Evolutionary conservation across 2,888 invertebrate species (phyloP).

Genomic region (Piscicola geometra): DNA sequence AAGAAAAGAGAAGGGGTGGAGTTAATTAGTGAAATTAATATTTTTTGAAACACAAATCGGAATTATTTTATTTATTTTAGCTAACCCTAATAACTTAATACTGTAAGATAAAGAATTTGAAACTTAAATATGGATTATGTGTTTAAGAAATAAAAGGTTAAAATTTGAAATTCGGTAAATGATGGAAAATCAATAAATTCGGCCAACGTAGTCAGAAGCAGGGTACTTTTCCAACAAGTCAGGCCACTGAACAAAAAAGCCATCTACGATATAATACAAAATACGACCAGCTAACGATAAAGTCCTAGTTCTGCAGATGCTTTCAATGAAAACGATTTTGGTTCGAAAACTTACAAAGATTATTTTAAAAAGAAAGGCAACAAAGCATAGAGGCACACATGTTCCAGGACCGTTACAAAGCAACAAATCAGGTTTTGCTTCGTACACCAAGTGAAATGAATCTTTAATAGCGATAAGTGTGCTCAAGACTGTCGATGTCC

Average conservation of each 20-base stretch:
- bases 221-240: slow-evolving; percentile 66
- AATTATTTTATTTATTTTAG: too few species aligned
- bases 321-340: slow-evolving; percentile 85
- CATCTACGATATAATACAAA: slow-evolving; percentile 72
- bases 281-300: slow-evolving; percentile 85
- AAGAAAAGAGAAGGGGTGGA: too few species aligned
- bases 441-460: slow-evolving; percentile 67
- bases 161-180: too few species aligned
- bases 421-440: slow-evolving; percentile 72
- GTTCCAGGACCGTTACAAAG: slow-evolving; percentile 94
- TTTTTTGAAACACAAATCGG: too few species aligned
- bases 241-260: slow-evolving; percentile 89
- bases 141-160: too few species aligned
- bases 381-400: slow-evolving; percentile 81
- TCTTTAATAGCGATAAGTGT: slow-evolving; percentile 70
- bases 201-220: slow-evolving; percentile 72
- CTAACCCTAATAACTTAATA: too few species aligned
- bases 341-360: slow-evolving; percentile 51
- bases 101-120: too few species aligned
- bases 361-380: slow-evolving; percentile 68
- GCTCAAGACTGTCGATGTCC: slow-evolving; percentile 70
- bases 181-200: slow-evolving; percentile 48
- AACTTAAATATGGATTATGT: too few species aligned
- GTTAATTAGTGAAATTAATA: too few species aligned
- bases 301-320: slow-evolving; percentile 83